Base-by-base conservation (phyloP, 1,140 invertebrate species). In the Matsumurasca onukii region DNA sequence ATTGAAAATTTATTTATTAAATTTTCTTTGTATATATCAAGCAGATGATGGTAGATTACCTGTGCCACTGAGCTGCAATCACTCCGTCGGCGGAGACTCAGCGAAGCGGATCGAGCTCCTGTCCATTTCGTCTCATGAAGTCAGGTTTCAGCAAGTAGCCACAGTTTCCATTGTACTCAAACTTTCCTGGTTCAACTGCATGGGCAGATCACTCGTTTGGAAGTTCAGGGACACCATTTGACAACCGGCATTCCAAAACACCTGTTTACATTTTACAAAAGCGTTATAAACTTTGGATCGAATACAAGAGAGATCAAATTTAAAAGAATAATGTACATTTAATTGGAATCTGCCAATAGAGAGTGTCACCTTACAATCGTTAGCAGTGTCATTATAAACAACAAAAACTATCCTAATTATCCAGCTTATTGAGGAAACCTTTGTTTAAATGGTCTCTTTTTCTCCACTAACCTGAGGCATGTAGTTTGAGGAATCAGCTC, bases 221-320 rank as follows among this genome's bases (percentile, higher is more conserved):
- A 99, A 99, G 84, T 99, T 99, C n/a, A 99, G 83, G 0, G 98
- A 97, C 15, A 99, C 98, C 98, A 99, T 99, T 83, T 95, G 92
- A 77, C 92, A 94, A 68, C 92, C 92, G 34, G 92, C 92, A 81
- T 95, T 95, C 92, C 92, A 95, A 79, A 95, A 95, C 55, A 94
- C 91, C 89, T 92, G 55, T 57, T 71, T 74, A 67, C 55, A 69
- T 52, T 67, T 30, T 34, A 57, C 70, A 68, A 48, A 39, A 55
- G 3, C 27, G 72, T 31, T 57, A 71, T 69, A 70, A 75, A 24
- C 55, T 27, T 1, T 22, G 17, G 2, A 61, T 22, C 20, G 27
- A 17, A 1, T 25, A 39, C 65, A 67, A 20, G 31, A 31, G 2
- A 13, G 51, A 31, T 62, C 34, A 22, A 69, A 57, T 31, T n/a